A percentile compares a stretch with the other conserved stretches of the same genome.
Evolutionary conservation across 2,113 vertebrate species (phyloP).

Genomic region (Steatornis caripensis): DNA sequence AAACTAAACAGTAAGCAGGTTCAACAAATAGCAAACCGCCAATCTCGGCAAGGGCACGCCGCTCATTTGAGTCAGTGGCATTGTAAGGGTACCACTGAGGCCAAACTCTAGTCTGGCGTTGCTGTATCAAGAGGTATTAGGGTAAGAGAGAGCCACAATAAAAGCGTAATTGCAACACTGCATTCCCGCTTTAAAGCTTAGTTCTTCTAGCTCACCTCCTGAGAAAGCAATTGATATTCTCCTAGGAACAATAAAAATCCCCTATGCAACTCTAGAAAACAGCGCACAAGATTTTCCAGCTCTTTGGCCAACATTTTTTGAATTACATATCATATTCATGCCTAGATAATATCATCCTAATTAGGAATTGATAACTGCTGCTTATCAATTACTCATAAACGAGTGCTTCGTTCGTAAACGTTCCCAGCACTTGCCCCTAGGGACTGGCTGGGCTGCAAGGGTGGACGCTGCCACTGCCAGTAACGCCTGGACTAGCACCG

Average conservation of each 20-base stretch:
- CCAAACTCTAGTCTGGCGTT: background rate
- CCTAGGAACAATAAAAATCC: background rate
- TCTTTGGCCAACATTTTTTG: conserved; percentile 42
- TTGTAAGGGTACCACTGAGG: background rate
- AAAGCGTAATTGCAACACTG: conserved; percentile 5
- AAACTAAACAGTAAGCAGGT: conserved; percentile 53
- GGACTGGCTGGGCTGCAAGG: background rate
- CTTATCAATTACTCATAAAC: conserved; percentile 45
- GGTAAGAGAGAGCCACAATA: conserved; percentile 18
- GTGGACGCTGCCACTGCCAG: background rate
- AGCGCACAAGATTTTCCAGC: background rate
- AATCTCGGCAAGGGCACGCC: background rate
- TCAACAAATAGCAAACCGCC: conserved; percentile 39
- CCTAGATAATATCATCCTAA: conserved; percentile 52
- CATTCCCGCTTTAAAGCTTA: background rate
- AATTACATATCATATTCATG: conserved; percentile 17
- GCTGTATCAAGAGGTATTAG: background rate
- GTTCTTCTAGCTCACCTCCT: conserved; percentile 31
- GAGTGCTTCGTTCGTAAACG: background rate
- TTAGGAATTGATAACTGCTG: conserved; percentile 53
- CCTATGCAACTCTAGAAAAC: background rate
- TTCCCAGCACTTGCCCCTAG: background rate
- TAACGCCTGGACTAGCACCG: background rate
- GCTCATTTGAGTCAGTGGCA: background rate
- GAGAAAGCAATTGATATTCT: conserved; percentile 12